Evolutionary conservation across 35 echinoderm and acorn worm species (phyloP).

Genomic region (Apostichopus californicus): DNA sequence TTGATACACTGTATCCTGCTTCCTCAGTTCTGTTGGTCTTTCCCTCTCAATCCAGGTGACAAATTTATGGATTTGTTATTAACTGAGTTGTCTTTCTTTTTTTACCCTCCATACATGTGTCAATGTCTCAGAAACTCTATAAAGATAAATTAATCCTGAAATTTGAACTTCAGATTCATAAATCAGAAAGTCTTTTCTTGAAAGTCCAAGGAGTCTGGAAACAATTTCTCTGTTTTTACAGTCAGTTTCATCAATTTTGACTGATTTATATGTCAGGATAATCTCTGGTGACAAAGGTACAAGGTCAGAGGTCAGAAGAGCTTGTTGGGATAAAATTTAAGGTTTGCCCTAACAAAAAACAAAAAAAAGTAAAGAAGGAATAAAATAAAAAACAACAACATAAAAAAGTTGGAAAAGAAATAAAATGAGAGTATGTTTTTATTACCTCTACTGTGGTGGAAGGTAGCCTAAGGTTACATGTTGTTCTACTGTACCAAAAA

Average conservation of each 20-base stretch:
- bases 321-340: not conserved
- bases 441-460: no score
- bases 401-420: no score
- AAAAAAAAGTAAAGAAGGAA: not conserved
- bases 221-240: slow-evolving; percentile 28
- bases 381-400: not conserved
- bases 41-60: not conserved
- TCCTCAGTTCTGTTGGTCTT: no score
- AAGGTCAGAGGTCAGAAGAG: not conserved
- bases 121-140: no score
- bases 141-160: no score
- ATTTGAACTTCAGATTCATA: not conserved
- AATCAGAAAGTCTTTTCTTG: not conserved
- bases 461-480: no score
- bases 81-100: no score
- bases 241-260: slow-evolving; percentile 41
- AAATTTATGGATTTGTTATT: slow-evolving; percentile 1
- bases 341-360: no score
- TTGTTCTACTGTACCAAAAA: no score
- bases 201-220: not conserved
- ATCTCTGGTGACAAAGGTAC: not conserved
- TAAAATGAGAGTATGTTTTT: no score
- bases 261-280: slow-evolving; percentile 9
- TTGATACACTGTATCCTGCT: no score
- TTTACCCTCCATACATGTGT: no score